Evolutionary conservation across 2,113 vertebrate genomes (phyloP), one percentile per base, ranked within the genome.

Genomic region (Nothocercus julius): DNA sequence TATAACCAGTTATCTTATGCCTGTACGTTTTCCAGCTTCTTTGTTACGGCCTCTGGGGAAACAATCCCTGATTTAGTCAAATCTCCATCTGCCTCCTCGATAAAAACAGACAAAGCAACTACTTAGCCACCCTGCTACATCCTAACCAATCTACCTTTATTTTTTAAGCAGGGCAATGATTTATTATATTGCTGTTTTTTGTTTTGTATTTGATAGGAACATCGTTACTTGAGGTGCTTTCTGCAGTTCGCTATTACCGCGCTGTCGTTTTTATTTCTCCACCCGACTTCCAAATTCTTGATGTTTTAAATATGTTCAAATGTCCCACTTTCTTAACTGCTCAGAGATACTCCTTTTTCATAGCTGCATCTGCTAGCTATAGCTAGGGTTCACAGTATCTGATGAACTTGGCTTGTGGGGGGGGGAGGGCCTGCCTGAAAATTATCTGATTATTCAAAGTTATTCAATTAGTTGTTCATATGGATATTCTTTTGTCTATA

Each of bases 31-130:
- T 84, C 62, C 87, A 81, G 73, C 66, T 96, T 85, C 40, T n/a
- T 8, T 5, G 44, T 85, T 87, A 77, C 62, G 44, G 89, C 82
- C 91, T 81, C 87, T 95, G 82, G 89, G 91, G 62, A 96, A 89
- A 90, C 84, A 95, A 92, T 91, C 91, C 85, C 94, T 97, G 93
- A 96, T 97, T 96, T 95, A 97, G 92, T 92, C 82, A 93, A 64
- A 75, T 83, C 79, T 94, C 96, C 93, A 96, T 97, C 95, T 97
- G 97, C 81, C 95, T 97, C 51, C 28, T n/a, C 85, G 85, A 87
- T 77, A 77, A 95, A 96, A 93, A 61, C 82, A 95, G 49, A 90
- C 85, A 96, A 90, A 97, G 61, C 78, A 94, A 93, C 95, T 96
- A 58, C 54, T 91, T 92, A 90, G n/a, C 79, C 92, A 94, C 45